Base-by-base conservation (phyloP, 2,888 invertebrate genomes). In the Cloeon dipterum region DNA sequence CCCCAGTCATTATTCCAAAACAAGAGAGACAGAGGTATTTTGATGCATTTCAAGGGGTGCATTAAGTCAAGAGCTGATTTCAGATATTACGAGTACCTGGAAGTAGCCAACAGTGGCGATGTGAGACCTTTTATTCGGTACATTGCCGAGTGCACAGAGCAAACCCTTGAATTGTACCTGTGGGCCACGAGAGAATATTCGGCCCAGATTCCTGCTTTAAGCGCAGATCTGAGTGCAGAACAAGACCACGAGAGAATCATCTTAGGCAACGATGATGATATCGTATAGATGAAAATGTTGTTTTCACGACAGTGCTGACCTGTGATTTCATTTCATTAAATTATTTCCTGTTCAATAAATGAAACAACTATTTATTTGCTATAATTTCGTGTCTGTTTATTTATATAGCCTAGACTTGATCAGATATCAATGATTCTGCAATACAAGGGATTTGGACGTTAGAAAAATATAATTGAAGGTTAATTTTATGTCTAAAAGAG, bases 81-180 rank as follows among this genome's bases (percentile, higher is more conserved):
- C 8, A 69, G 77, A 40, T 85, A 85, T 56, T 94, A 93, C 54
- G 77, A 88, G 48, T 75, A 79, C 45, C 61, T 96, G 20, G 79
- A 89, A 54, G 64, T 79, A 7, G 94, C 89, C 1, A 94, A 96
- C 51, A 74, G 79, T 46, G 96, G 96, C 0, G 94, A 96, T 53
- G 74, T 93, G 4, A 64, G 93, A 34, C 94, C 94, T 1, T 96
- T 96, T 60, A 77, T 94, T 2, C 70, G 96, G 44, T 96, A 96
- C 55, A 88, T 96, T 47, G 91, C 89, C 0, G 78, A 83, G 47
- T 83, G 83, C 50, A 86, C 91, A 0, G 88, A 89, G 50, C 70
- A 76, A 45, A 88, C 86, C 1, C 54, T 91, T 20, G 85, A 89
- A 56, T 65, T 86, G 35, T 89, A 85, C 53, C 56, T 89, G 8